A percentile compares a stretch with the other conserved stretches of the same genome.
These are phyloP conservation scores for Bombus huntii DNA, from an alignment of 1,140 invertebrate genomes.

Conservation along the genomic window DNA sequence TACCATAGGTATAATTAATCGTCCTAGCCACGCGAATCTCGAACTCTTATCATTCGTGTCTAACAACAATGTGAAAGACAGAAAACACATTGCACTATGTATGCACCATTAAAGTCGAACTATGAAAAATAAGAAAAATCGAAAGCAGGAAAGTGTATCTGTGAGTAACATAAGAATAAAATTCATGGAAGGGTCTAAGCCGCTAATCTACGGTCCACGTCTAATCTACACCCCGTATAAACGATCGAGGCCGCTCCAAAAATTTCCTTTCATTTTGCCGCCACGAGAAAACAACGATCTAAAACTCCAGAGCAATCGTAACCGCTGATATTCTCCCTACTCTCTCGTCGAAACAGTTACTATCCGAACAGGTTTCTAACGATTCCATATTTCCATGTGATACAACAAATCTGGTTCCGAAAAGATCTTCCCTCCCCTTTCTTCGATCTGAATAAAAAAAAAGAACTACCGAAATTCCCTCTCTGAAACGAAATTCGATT, in stretches of 20 bases:
- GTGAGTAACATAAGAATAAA: constrained; percentile 20
- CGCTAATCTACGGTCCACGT: constrained; percentile 63
- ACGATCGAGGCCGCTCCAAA: constrained; percentile 35
- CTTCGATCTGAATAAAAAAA: background rate
- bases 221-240: constrained; percentile 69
- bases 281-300: constrained; percentile 1
- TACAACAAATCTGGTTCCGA: constrained; percentile 40
- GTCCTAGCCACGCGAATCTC: too few species aligned
- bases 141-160: background rate
- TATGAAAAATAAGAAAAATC: background rate
- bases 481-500: constrained; percentile 1
- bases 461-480: background rate
- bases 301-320: background rate
- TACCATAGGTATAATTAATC: too few species aligned
- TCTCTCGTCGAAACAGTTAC: constrained; percentile 12
- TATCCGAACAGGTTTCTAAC: constrained; percentile 38
- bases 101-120: background rate
- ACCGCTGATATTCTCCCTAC: constrained; percentile 14
- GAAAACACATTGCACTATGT: too few species aligned
- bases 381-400: constrained; percentile 47
- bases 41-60: too few species aligned
- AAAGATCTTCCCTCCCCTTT: background rate
- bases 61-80: too few species aligned
- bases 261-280: constrained; percentile 46
- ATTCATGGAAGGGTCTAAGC: constrained; percentile 50